Base-by-base conservation (phyloP, 2,113 vertebrate genomes). In the Percopsis transmontana region DNA sequence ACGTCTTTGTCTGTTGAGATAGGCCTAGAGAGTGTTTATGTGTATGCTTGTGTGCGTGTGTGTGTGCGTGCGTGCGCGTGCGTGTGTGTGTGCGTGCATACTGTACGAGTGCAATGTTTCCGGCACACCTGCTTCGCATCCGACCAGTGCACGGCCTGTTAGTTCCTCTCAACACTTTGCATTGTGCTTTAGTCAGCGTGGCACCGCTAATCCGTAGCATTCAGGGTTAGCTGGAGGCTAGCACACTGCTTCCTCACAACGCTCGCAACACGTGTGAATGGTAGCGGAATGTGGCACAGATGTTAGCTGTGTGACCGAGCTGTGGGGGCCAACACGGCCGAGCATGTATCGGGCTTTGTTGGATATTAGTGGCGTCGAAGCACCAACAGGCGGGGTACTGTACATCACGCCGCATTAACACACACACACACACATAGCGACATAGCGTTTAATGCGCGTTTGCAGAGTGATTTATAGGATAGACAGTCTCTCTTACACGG, bases 191-290 rank as follows among this genome's bases (percentile, higher is more conserved):
- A 68, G 77, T 70, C 70, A 65, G 69, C 58, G 64, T 77, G 74
- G 85, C 77, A 71, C 66, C 66, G 80, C 81, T 83, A 89, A 90
- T 86, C 65, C 40, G 53, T 23, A n/a, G 69, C 52, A 60, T 74
- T 67, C 18, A 53, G 68, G 80, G 81, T 83, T 79, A 80, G 82
- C 54, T 44, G 76, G 73, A 72, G 72, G 76, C 69, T 67, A 50
- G 51, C n/a, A n/a, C 11, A 48, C 50, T 19, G 66, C 81, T 48
- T 81, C 39, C 67, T 70, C 82, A 74, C 76, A 74, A 64, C 70
- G 58, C 44, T 42, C 65, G 21, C 57, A 59, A 18, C 75, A 68
- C 74, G 57, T 51, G 81, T 77, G 76, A 74, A 70, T 14, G 74
- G 60, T 62, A 77, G 70, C 7, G 51, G 83, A 85, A 85, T 72